Base-by-base conservation (phyloP, 2,113 vertebrate genomes). In the Zootoca vivipara region DNA sequence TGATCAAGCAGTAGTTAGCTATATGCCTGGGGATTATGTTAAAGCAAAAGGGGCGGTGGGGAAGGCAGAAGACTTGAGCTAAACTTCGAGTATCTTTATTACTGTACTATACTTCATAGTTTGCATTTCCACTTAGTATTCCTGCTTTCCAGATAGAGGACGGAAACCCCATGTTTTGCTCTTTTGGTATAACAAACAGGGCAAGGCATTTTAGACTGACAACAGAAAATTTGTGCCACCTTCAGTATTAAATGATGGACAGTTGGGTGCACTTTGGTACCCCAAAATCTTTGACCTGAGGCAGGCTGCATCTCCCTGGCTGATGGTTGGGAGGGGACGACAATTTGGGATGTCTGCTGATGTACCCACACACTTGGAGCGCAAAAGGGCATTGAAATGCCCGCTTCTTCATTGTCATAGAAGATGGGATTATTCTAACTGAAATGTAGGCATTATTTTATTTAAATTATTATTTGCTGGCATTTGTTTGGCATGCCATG, bases 1-100 rank as follows among this genome's bases (percentile, higher is more conserved):
- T 95, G 96, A 97, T 96, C 93, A 96, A 94, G 95, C 88, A 95
- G 91, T 93, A 95, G 93, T 93, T 95, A 94, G 78, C 92, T 80
- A 28, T 94, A 89, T 94, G 93, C 94, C 95, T 96, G 93, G 95
- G 96, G 96, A 96, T 93, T 94, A 73, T 10, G 18, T 86, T 90
- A 88, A 94, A 93, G 94, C 90, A 87, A 86, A 90, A 10, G n/a
- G 64, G 46, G 40, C 40, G 58, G 62, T n/a, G 20, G 42, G 5
- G 40, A 2, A 46, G 42, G 42, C 46, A 88, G 89, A 87, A 92
- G 90, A 90, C 70, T 91, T 89, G 89, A 90, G 91, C 92, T 95
- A 92, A 92, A 96, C 93, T 95, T 96, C 92, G 92, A 35, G 82
- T 94, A 90, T 95, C 90, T 65, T 94, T 92, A 93, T 93, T 90